Base-by-base conservation (phyloP, 2,888 invertebrate species). In the Abscondita cerata region DNA sequence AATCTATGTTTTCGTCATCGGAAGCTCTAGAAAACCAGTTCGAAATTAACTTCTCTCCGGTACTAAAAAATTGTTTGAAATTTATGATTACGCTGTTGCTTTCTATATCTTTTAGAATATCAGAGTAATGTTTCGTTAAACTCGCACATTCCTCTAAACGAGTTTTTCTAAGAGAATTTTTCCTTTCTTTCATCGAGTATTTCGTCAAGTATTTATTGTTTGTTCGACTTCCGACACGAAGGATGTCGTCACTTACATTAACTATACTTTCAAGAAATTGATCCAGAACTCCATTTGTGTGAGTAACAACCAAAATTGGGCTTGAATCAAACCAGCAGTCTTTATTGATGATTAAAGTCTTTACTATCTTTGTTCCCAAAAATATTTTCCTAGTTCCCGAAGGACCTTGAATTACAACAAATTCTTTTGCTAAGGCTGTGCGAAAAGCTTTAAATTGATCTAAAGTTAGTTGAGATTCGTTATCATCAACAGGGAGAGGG, bases 311-410 rank as follows among this genome's bases (percentile, higher is more conserved):
- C 6, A 94, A 80, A 76, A 94, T 89, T 0, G 91, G 90, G 1
- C 82, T 73, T 6, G 73, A 64, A 0, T 83, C 81, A 20, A 74
- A 75, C 83, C 83, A 84, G 1, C 65, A 25, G 0, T 66, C 31
- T 11, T 68, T 66, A 75, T 91, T 92, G 59, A 83, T 78, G 1
- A 93, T 76, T 18, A 95, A 74, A 0, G 86, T 84, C 56, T 87
- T 82, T 0, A 89, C 87, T 15, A 95, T 86, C 83, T 90, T 89
- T 31, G 92, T 80, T 0, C 93, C 93, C 62, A 94, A 78, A 75
- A 85, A 90, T 0, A 94, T 93, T 82, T 94, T 95, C 0, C 94
- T 95, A 0, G 94, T 94, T 1, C 95, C 95, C 0, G 95, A 94
- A 0, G 94, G 94, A 0, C 95, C 94, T 82, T 94, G 93, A 63